Evolutionary conservation across 1,140 invertebrate genomes (phyloP), one percentile per base, ranked within the genome.

Genomic region (Diabrotica virgifera): DNA sequence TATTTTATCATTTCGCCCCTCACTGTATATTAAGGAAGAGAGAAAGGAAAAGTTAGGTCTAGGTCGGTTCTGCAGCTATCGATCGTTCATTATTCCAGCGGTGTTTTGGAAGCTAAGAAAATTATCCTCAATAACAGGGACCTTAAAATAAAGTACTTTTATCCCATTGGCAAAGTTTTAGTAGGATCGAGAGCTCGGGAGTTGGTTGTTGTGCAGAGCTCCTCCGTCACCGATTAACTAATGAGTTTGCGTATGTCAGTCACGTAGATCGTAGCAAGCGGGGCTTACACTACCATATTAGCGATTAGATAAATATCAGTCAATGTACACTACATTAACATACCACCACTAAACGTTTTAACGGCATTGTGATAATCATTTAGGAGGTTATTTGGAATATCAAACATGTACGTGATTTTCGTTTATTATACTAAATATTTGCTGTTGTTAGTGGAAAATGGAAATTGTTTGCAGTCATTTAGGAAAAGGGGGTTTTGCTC

Each of bases 161-260:
- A 52, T 60, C 24, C 46, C 46, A 35, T 51, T 60, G 7, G 38
- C 9, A n/a, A 60, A 60, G 14, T 60, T 46, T 14, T 14, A 46
- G 14, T 24, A 24, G 24, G 1, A 24, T 24, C 24, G 24, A 24
- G 24, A 24, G 24, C 24, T 24, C 24, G 24, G 4, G 24, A 24
- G 24, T 24, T 24, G 24, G 24, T 24, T 2, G 24, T 24, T 24
- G 24, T 24, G 24, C 24, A 24, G 24, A 24, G 4, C 24, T 24
- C 24, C 24, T 14, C n/a, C 50, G 59, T 53, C 59, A 36, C 9
- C 59, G 59, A 52, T 62, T 52, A 62, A 40, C 59, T 62, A 62
- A 62, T 62, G 59, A 62, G 59, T 62, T 62, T 62, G 50, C 59
- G 59, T 62, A 62, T 62, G 59, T 62, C 59, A 62, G 59, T 62